Base-by-base conservation (phyloP, 2,888 invertebrate genomes). In the Eutolmus rufibarbis region DNA sequence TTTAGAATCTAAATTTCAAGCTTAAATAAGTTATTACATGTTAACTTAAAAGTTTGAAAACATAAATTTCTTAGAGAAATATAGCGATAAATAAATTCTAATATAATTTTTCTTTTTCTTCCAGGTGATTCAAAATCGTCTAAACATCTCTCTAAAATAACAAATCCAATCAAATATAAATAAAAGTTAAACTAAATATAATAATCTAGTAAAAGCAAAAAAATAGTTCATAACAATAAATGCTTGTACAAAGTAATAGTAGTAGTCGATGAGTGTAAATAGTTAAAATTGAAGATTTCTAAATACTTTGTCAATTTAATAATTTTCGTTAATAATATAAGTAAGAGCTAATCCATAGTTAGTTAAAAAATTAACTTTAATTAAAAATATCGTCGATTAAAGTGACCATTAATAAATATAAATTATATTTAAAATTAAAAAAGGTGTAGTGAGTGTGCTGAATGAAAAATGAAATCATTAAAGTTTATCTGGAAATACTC, bases 391-490 rank as follows among this genome's bases (percentile, higher is more conserved):
- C 51, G 79, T 79, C 79, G 43, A 79, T 51, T 46, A 16, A 51
- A 79, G 79, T 56, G 51, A 79, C 46, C 51, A 51, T 51, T 51
- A 12, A 56, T 56, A 51, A 79, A 23, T 28, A 79, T 8, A 66
- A 66, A 19, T 66, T 19, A 79, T 79, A 79, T 51, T 28, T 8
- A 51, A 79, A 31, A 12, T 78, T 78, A 23, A 79, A 37, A 28
- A 79, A 79, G 9, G 23, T 31, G 31, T 79, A 79, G 79, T 79
- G 51, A 79, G 51, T 16, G 28, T 31, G 51, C 46, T 51, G 23
- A 79, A 79, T 66, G 51, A 7, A 79, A 79, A 79, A 79, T 79
- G 79, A 23, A 14, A 79, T 46, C 51, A 79, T 12, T 51, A 51
- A 51, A 46, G 5, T 28, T 28, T 34, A 51, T 51, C 51, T 79